Base-by-base conservation (phyloP, 2,797 vertebrate species). In the Lateolabrax maculatus region DNA sequence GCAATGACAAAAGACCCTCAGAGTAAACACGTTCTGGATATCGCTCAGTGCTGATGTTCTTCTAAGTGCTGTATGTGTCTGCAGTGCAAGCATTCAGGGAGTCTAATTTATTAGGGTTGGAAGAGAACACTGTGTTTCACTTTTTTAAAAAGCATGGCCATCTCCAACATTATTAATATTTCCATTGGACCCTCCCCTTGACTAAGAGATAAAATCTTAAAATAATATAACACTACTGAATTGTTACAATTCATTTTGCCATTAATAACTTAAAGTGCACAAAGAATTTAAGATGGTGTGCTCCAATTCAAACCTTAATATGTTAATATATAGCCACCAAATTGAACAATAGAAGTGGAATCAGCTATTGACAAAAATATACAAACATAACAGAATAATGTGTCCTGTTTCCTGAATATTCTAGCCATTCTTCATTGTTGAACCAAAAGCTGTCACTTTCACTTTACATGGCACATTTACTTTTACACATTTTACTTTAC, bases 81-180 rank as follows among this genome's bases (percentile, higher is more conserved):
- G 73, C 71, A 83, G 79, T 86, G 79, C 83, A 82, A 87, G 55
- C 64, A 25, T 80, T 79, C 39, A 77, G 65, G 69, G 56, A 46
- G 36, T 67, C 56, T 52, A 58, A 75, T 61, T 70, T 0, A 86
- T 55, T 23, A 1, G 23, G n/a, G 29, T 31, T 1, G 0, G 2
- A 39, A 52, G 16, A 6, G 9, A 12, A 62, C 5, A 25, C 52
- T 23, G 25, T 25, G 8, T 34, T 37, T 25, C 18, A 21, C n/a
- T 41, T 52, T 62, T 25, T 66, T 16, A 36, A 69, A 66, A 46
- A 68, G 36, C 19, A 19, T 53, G 7, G 7, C 39, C 15, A 9
- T 36, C 27, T 51, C 9, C 12, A 44, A 9, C 36, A 5, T 52
- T 65, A 43, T 29, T 23, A 1, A 37, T 27, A 31, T 23, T 48